Base-by-base conservation (phyloP, 2,888 invertebrate species). In the Prosopocoilus inquinatus region DNA sequence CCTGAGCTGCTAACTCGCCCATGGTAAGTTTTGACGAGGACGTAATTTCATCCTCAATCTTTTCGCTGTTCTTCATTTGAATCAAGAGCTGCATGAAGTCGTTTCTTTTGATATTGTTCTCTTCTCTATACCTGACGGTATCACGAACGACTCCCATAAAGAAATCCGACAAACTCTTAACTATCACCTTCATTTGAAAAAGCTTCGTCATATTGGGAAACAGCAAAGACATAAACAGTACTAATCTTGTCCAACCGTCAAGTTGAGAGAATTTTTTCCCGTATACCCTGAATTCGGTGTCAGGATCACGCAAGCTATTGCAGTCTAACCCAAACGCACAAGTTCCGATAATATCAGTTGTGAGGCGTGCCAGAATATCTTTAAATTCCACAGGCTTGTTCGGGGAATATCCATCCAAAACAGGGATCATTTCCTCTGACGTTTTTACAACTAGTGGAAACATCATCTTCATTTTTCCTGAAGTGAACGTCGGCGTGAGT, bases 381-480 rank as follows among this genome's bases (percentile, higher is more conserved):
- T 80, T 67, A 20, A 67, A 64, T 45, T 67, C 64, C 3, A 66
- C 11, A 5, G 33, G 47, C 3, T 49, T 34, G 4, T 36, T 16
- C 1, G 7, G 20, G 2, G 46, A 16, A 32, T 54, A 43, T 32
- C 50, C 49, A 15, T 41, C 45, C 9, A 63, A n/a, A 2, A 81
- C 78, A 3, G 69, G 64, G 3, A 79, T 67, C 47, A 84, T 75
- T 51, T 80, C 77, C 8, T 78, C 72, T 0, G 81, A 80, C 46
- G 84, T 80, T 38, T 79, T 74, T 38, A 81, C 77, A 5, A 86
- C 79, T 0, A 82, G 76, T 0, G 76, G 77, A 63, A 82, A 85
- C 82, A 86, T 84, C 1, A 74, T 78, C 67, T 83, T 86, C 45
- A 87, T 72, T 68, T 85, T 86, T 3, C 83, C 84, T 0, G 84